Percentiles rank a stretch among this genome's conserved stretches.
Conservation (phyloP, 2,113 vertebrate species). For the Chinchilla lanigera region DNA sequence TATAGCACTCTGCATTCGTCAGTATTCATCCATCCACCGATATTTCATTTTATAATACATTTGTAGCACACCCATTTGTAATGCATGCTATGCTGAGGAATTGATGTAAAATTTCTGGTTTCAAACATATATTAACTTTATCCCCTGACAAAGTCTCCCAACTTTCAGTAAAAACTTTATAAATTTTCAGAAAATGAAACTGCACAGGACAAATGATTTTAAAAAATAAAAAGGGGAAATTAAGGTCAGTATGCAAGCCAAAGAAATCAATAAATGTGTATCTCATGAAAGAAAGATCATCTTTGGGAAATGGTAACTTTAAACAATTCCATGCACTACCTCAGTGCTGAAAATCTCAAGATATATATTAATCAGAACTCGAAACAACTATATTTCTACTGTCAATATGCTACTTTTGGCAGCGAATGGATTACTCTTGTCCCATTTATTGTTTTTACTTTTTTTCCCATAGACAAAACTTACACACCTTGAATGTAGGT, state of each 20-base stretch:
- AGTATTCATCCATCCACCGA: background rate
- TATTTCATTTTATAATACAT: background rate
- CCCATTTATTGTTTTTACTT: background rate
- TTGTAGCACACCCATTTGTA: background rate
- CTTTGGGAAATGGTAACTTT: background rate
- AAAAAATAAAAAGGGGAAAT: background rate
- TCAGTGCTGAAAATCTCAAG: background rate
- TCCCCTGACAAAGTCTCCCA: background rate
- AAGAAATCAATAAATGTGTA: background rate
- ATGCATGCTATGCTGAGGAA: background rate
- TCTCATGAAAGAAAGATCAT: background rate
- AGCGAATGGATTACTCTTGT: background rate
- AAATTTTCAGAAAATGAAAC: background rate
- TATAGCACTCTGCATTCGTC: background rate
- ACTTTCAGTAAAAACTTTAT: background rate
- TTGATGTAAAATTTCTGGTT: background rate
- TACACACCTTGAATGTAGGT: background rate
- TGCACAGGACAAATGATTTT: background rate
- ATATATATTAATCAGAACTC: background rate
- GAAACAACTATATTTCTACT: background rate
- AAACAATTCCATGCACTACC: background rate
- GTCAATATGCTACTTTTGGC: background rate
- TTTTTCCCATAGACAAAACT: background rate
- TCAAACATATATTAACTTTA: constrained; percentile 26
- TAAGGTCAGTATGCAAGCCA: background rate